These are phyloP conservation scores for Adelphocoris suturalis DNA, from an alignment of 2,888 invertebrate genomes.

Conservation along the genomic window DNA sequence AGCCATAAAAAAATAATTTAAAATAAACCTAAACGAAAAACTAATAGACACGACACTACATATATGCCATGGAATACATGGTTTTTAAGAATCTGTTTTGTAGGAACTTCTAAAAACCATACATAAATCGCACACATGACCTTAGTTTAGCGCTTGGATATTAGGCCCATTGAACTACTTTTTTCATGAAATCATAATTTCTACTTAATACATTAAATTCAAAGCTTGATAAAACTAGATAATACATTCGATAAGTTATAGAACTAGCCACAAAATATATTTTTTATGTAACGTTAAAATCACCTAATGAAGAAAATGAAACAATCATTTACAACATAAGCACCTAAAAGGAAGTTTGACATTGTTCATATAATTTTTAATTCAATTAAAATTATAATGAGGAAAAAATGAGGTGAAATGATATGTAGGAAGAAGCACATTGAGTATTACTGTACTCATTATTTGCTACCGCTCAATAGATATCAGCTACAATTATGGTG, in stretches of 20 bases:
- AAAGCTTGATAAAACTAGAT: slow-evolving; percentile 10
- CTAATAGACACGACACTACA: background rate
- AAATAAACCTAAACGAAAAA: background rate
- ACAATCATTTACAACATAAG: too few relatives aligned
- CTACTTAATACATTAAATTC: slow-evolving; percentile 6
- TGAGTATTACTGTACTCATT: too few relatives aligned
- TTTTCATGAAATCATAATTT: background rate
- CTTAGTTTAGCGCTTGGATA: background rate
- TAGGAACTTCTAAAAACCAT: too few relatives aligned
- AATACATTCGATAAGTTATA: background rate
- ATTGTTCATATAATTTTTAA: too few relatives aligned
- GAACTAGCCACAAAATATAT: background rate
- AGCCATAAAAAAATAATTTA: background rate
- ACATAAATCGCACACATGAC: background rate
- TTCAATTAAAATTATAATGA: too few relatives aligned
- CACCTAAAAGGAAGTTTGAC: too few relatives aligned
- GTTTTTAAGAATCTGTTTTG: background rate
- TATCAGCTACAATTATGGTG: too few relatives aligned
- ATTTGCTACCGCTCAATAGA: too few relatives aligned
- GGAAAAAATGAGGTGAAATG: too few relatives aligned
- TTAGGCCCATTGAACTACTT: slow-evolving; percentile 31
- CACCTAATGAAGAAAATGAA: too few relatives aligned
- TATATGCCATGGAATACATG: background rate
- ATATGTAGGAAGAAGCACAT: too few relatives aligned
- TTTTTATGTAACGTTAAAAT: too few relatives aligned